phyloP scores from a whole-genome alignment of 2,888 invertebrate genomes.

The Ypsolopha scabrella region DNA sequence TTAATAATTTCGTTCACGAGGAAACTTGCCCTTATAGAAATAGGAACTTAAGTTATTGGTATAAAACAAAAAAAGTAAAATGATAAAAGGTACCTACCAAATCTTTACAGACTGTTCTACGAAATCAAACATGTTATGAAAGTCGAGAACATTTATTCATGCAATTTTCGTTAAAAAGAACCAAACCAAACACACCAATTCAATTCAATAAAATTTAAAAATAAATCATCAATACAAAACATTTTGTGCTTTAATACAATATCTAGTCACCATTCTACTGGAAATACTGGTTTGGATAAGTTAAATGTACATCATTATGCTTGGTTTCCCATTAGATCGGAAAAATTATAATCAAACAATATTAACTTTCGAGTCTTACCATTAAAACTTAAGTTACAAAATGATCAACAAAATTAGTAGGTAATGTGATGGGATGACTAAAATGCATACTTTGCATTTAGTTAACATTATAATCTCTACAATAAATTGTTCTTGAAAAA shows the following conservation, averaged over 20 bases:
- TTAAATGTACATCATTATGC: background rate
- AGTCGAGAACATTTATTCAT: constrained; percentile 68
- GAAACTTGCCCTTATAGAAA: constrained; percentile 13
- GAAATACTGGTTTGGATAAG: background rate
- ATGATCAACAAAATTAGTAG: background rate
- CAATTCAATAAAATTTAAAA: constrained; percentile 3
- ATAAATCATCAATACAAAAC: background rate
- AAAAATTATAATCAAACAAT: background rate
- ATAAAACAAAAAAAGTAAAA: constrained; percentile 1
- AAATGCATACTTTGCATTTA: background rate
- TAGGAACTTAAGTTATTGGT: background rate
- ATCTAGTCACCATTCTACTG: background rate
- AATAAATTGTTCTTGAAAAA: too few species aligned
- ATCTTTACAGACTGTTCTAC: background rate
- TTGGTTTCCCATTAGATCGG: too few species aligned
- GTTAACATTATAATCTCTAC: background rate
- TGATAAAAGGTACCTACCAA: constrained; percentile 14
- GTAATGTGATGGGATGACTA: background rate
- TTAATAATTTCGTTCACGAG: background rate
- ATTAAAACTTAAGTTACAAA: background rate
- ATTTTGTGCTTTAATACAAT: background rate
- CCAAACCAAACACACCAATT: constrained; percentile 30
- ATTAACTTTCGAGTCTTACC: background rate
- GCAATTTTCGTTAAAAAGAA: constrained; percentile 46
- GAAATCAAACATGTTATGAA: constrained; percentile 6